Percentiles rank a stretch among this genome's conserved stretches.
These are phyloP conservation scores for Parapsyche elsis DNA, from an alignment of 1,140 invertebrate genomes.

Conservation along the genomic window DNA sequence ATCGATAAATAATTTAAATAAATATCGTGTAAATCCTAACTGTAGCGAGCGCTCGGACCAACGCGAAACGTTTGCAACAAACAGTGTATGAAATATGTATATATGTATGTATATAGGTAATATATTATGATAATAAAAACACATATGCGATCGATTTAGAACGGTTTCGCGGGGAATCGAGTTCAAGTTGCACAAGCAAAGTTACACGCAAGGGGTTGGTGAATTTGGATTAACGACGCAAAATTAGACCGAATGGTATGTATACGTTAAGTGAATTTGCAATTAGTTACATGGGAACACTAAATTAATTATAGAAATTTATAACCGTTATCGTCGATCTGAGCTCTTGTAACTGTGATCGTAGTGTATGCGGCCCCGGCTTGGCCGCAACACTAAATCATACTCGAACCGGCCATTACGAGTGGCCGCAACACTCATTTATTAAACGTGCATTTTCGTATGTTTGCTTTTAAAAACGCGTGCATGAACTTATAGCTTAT, in stretches of 20 bases:
- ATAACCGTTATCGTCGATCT: slow-evolving; percentile 30
- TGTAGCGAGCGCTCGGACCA: neutral
- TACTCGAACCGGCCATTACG: slow-evolving; percentile 12
- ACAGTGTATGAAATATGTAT: no score
- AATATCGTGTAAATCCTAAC: slow-evolving; percentile 10
- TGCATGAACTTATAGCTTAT: neutral
- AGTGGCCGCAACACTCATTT: neutral
- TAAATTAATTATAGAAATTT: slow-evolving; percentile 48
- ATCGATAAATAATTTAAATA: neutral
- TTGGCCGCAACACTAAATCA: slow-evolving; percentile 10
- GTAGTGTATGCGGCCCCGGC: neutral
- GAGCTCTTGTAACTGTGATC: neutral
- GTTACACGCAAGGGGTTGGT: neutral
- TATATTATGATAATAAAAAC: no score
- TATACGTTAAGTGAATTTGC: slow-evolving; percentile 37
- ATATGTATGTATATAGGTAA: no score
- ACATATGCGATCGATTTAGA: neutral
- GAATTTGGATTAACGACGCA: slow-evolving; percentile 20
- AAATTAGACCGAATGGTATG: slow-evolving; percentile 11
- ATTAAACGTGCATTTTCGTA: slow-evolving; percentile 14
- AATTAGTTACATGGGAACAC: slow-evolving; percentile 37
- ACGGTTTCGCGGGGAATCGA: neutral
- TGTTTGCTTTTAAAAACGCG: slow-evolving; percentile 9
- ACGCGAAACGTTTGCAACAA: no score
- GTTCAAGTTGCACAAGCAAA: neutral